Percentiles rank a stretch among this genome's conserved stretches.
Evolutionary conservation across 2,888 invertebrate genomes (phyloP).

Genomic region (Phasia obesa): DNA sequence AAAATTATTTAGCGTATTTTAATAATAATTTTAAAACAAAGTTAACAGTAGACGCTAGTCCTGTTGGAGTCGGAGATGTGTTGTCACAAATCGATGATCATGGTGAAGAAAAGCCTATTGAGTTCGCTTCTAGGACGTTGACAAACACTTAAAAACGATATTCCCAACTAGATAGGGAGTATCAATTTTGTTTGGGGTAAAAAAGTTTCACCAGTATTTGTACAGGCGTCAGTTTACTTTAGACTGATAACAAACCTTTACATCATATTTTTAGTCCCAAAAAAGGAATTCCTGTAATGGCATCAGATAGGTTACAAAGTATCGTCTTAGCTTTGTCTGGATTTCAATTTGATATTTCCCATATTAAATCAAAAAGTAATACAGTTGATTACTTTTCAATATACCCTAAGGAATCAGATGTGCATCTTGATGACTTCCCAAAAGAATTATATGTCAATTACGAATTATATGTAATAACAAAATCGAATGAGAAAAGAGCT

Average conservation of each 20-base stretch:
- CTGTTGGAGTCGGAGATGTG: conserved; percentile 76
- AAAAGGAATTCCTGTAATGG: conserved; percentile 76
- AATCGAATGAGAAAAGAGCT: neutral
- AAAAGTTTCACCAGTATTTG: conserved; percentile 79
- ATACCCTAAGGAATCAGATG: neutral
- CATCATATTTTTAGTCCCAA: conserved; percentile 75
- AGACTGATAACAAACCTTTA: conserved; percentile 78
- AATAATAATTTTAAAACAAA: conserved; percentile 71
- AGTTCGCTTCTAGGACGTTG: neutral
- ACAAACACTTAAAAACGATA: neutral
- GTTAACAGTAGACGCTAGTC: conserved; percentile 73
- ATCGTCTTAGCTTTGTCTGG: conserved; percentile 71
- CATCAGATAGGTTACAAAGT: conserved; percentile 72
- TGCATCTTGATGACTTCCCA: neutral
- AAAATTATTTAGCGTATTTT: conserved; percentile 72
- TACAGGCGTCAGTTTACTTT: conserved; percentile 79
- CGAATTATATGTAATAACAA: no score
- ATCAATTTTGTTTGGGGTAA: neutral
- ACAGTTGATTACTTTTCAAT: conserved; percentile 64
- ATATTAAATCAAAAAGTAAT: conserved; percentile 69
- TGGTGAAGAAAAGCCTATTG: conserved; percentile 10
- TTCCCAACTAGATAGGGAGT: conserved; percentile 8
- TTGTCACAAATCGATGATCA: conserved; percentile 70
- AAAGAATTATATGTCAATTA: neutral
- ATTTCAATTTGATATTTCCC: conserved; percentile 71